Conservation (phyloP, 2,797 vertebrate species). For the Psittacula echo region DNA sequence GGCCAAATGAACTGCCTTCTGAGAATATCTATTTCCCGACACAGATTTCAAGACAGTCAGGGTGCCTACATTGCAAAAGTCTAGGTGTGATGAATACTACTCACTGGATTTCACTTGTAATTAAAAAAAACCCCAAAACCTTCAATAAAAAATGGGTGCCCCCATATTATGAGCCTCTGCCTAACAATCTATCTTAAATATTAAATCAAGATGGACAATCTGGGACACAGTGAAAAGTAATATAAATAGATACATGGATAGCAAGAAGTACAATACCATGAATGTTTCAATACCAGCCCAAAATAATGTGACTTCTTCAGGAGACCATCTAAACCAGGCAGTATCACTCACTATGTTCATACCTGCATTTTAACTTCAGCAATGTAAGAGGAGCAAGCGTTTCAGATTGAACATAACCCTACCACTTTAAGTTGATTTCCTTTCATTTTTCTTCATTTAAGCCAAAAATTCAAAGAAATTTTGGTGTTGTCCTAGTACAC, state of each 20-base stretch:
- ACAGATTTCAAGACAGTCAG: background rate
- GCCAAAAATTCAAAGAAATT: background rate
- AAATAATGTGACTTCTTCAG: background rate
- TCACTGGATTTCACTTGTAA: background rate
- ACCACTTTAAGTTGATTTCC: background rate
- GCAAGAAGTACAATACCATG: background rate
- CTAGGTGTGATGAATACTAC: background rate
- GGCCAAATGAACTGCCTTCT: background rate
- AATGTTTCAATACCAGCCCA: background rate
- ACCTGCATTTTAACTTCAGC: background rate
- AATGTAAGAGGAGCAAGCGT: background rate
- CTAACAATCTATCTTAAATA: background rate
- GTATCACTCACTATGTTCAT: background rate
- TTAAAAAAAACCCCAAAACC: background rate
- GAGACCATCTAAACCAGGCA: background rate
- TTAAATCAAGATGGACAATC: background rate
- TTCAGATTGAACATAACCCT: background rate
- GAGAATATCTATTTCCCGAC: background rate
- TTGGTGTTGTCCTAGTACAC: background rate
- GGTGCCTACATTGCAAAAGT: background rate
- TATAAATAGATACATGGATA: background rate
- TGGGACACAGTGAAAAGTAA: background rate
- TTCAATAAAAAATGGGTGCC: background rate
- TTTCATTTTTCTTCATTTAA: background rate
- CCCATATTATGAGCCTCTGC: background rate